These are phyloP conservation scores for Scomber japonicus DNA, from an alignment of 2,113 vertebrate genomes.

Conservation along the genomic window DNA sequence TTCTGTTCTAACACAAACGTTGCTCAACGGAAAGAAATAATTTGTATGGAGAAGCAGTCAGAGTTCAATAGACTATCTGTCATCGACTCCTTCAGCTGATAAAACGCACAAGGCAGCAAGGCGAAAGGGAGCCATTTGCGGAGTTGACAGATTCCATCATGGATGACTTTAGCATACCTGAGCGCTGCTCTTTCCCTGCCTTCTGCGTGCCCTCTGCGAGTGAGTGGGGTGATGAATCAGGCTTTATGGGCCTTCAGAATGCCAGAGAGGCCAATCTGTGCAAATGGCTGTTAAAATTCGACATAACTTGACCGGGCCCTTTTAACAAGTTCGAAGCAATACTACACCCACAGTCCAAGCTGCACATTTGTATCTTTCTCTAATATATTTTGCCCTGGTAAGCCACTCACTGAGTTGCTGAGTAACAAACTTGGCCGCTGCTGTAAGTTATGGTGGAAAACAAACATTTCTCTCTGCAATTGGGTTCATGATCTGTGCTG, in stretches of 20 bases:
- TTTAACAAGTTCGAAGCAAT: constrained; percentile 81
- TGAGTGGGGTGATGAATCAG: constrained; percentile 79
- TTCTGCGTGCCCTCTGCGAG: constrained; percentile 74
- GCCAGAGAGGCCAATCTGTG: constrained; percentile 80
- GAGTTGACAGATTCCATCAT: constrained; percentile 83
- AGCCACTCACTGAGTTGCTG: constrained; percentile 29
- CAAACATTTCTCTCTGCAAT: constrained; percentile 66
- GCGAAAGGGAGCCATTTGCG: constrained; percentile 77
- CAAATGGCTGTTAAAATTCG: constrained; percentile 80
- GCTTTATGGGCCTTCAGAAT: constrained; percentile 81
- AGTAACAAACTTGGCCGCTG: constrained; percentile 49
- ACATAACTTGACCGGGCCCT: constrained; percentile 81
- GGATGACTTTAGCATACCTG: constrained; percentile 84
- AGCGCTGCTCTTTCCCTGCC: constrained; percentile 74
- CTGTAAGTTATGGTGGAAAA: constrained; percentile 51
- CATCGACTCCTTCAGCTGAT: constrained; percentile 74
- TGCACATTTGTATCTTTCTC: constrained; percentile 64
- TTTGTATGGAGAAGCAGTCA: constrained; percentile 76
- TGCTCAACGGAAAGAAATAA: constrained; percentile 61
- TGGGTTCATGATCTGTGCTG: constrained; percentile 60
- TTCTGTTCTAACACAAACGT: constrained; percentile 51
- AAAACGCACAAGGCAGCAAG: constrained; percentile 72
- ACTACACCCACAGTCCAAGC: constrained; percentile 58
- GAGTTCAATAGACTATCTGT: constrained; percentile 81
- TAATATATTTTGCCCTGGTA: constrained; percentile 65